Percentiles rank a stretch among this genome's conserved stretches.
Evolutionary conservation across 2,113 vertebrate species (phyloP).

Genomic region (Acrocephalus kingi): DNA sequence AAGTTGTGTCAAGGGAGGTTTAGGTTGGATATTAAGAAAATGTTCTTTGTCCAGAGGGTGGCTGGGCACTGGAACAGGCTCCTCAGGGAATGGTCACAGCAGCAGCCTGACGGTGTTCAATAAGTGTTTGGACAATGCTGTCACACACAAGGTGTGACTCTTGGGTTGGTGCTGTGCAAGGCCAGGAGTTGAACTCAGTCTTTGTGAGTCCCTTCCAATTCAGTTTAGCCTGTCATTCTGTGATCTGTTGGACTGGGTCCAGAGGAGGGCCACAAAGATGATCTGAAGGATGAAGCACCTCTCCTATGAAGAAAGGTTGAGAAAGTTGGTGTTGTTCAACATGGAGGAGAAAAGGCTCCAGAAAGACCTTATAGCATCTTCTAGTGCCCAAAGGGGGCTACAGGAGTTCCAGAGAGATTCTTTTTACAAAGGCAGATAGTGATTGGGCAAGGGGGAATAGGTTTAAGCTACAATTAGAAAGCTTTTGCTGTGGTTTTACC

Average conservation of each 20-base stretch:
- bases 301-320: not conserved
- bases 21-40: not conserved
- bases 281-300: not conserved
- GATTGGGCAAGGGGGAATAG: not conserved
- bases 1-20: not conserved
- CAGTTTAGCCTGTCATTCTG: not conserved
- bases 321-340: not conserved
- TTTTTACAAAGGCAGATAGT: not conserved
- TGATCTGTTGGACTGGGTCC: not conserved
- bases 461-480: not conserved
- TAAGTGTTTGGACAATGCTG: fast-evolving
- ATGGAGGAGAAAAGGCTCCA: not conserved
- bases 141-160: not conserved
- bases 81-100: not conserved
- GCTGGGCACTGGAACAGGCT: not conserved
- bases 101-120: not conserved
- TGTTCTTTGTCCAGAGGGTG: not conserved
- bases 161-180: not conserved
- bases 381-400: not conserved
- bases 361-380: not conserved
- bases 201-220: not conserved
- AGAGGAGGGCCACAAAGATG: not conserved
- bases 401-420: not conserved
- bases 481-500: not conserved
- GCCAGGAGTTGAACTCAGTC: not conserved